Conservation (phyloP, 37 sponge, comb jelly and placozoan genomes). For the Dysidea cf. avara region DNA sequence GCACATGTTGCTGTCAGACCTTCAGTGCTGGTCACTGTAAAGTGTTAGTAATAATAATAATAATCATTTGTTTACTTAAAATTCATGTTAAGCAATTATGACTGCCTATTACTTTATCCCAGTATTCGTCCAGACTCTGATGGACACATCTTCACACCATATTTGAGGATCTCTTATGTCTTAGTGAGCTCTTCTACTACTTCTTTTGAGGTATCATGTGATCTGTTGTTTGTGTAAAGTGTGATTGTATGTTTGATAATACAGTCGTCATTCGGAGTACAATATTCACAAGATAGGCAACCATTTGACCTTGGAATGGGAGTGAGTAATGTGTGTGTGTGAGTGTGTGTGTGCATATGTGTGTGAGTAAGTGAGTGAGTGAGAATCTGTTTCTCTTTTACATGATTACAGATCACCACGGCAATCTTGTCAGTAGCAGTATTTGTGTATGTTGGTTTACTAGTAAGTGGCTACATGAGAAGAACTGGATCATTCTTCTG, state of each 20-base stretch:
- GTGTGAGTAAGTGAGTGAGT: too few relatives aligned
- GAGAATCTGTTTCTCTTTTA: too few relatives aligned
- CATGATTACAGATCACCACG: conserved; percentile 16
- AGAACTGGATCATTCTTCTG: conserved; percentile 62
- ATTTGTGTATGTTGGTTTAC: conserved; percentile 50
- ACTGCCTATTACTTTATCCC: not conserved
- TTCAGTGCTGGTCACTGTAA: too few relatives aligned
- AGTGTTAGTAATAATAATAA: too few relatives aligned
- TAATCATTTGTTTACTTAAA: too few relatives aligned
- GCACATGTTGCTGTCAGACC: too few relatives aligned
- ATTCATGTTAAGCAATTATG: too few relatives aligned
- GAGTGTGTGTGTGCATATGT: too few relatives aligned
- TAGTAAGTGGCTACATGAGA: conserved; percentile 58
- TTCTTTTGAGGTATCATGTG: not conserved
- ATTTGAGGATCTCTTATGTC: conserved; percentile 2
- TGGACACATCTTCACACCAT: conserved; percentile 19
- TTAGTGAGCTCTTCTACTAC: not conserved
- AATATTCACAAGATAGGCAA: conserved; percentile 5
- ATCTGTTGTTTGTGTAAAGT: not conserved
- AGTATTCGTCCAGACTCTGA: not conserved
- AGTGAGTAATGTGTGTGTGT: too few relatives aligned
- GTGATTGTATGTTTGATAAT: not conserved
- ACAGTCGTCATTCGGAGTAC: conserved; percentile 28
- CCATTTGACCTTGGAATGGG: conserved; percentile 23
- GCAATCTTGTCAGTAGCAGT: conserved; percentile 25